Conservation (phyloP, 2,113 vertebrate species). For the Steatornis caripensis region DNA sequence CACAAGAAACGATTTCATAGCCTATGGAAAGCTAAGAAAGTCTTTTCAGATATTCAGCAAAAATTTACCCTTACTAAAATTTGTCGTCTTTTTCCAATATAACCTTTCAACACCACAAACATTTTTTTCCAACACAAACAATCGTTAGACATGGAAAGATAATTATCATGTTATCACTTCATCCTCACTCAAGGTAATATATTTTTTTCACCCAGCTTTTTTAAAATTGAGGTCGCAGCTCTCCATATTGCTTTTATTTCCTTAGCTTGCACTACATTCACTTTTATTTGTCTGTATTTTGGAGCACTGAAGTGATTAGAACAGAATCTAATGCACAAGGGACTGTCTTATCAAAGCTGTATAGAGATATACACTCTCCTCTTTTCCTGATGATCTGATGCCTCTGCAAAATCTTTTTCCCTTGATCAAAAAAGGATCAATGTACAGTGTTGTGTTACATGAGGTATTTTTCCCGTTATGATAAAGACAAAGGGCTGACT, state of each 20-base stretch:
- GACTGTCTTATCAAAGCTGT: neutral
- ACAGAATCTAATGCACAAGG: neutral
- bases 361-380: neutral
- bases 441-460: neutral
- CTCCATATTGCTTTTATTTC: neutral
- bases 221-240: neutral
- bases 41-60: neutral
- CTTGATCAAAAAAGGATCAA: conserved; percentile 42
- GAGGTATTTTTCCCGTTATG: conserved; percentile 5
- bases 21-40: neutral
- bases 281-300: neutral
- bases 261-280: neutral
- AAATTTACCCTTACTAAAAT: neutral
- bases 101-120: neutral
- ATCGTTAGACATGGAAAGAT: neutral
- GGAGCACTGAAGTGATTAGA: neutral
- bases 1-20: neutral
- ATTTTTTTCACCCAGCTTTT: neutral
- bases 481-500: neutral
- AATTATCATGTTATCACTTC: neutral
- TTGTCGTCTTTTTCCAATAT: neutral
- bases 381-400: neutral
- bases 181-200: neutral
- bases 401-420: conserved; percentile 7
- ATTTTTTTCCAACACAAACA: neutral